These are phyloP conservation scores for Eulithis prunata DNA, from an alignment of 2,888 invertebrate species.

Conservation along the genomic window DNA sequence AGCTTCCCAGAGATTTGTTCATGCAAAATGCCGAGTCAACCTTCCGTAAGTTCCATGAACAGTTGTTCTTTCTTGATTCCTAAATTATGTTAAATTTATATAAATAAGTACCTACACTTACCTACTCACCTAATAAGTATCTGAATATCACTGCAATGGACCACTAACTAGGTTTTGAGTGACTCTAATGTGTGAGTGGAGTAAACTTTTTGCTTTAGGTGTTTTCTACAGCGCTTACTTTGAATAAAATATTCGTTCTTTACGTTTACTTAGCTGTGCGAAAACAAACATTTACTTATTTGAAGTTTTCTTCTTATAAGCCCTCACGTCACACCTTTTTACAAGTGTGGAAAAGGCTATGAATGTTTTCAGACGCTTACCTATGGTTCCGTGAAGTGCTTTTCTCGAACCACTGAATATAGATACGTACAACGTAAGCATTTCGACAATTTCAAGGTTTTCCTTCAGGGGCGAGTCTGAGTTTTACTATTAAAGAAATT, in stretches of 20 bases:
- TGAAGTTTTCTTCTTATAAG: background rate
- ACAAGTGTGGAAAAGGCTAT: background rate
- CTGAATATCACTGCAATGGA: too few relatives aligned
- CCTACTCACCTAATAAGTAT: too few relatives aligned
- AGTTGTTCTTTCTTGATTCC: background rate
- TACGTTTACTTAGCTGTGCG: too few relatives aligned
- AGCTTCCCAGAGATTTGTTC: background rate
- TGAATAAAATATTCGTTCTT: too few relatives aligned
- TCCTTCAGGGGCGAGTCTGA: background rate
- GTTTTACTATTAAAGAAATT: too few relatives aligned
- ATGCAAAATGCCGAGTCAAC: constrained; percentile 1
- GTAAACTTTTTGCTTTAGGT: too few relatives aligned
- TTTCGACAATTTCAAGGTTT: constrained; percentile 15
- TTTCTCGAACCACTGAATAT: constrained; percentile 20
- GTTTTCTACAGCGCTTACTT: too few relatives aligned
- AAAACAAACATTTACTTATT: background rate
- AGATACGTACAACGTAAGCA: constrained; percentile 7
- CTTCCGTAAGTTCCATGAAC: background rate
- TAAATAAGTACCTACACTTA: too few relatives aligned
- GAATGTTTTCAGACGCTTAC: constrained; percentile 1
- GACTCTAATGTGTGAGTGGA: too few relatives aligned
- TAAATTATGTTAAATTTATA: background rate
- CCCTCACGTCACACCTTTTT: background rate
- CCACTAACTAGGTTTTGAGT: too few relatives aligned
- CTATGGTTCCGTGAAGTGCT: background rate